Base-by-base conservation (phyloP, 1,140 invertebrate species). In the Brachionus paranguensis region DNA sequence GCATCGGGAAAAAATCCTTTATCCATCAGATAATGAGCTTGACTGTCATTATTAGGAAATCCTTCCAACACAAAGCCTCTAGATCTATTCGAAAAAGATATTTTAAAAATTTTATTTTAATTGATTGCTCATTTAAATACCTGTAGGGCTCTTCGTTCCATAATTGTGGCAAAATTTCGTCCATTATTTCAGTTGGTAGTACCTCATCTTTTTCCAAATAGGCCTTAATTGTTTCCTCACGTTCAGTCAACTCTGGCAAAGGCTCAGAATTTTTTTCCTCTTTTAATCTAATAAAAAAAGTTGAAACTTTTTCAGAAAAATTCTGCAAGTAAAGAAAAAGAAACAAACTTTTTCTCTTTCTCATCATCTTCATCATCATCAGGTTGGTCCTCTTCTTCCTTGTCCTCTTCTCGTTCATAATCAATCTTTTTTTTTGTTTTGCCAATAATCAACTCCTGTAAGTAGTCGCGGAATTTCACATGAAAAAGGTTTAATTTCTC, bases 61-160 rank as follows among this genome's bases (percentile, higher is more conserved):
- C 88, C 89, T 84, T 90, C 89, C 79, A 90, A 81, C 12, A 90
- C 86, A 85, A 90, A 89, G 0, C 89, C 89, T 64, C 87, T 88
- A 50, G 72, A 50, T 76, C 43, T 76, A 1, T 20, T 17, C 6
- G n/a, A 7, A 4, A 68, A 33, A 5, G 20, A 12, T 37, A 8
- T 11, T 24, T 24, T 29, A 33, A 68, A n/a, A 37, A 68, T 27
- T 1, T 7, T 37, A 37, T 37, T 37, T 37, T 0, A 6, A 37
- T 37, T 37, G 0, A 37, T 37, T 37, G 0, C 33, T 37, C 33
- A 7, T 7, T 37, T 37, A 37, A 37, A 37, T 85, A 89, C 88
- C 87, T 89, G 85, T 88, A 90, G 14, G 89, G 88, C 84, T 89
- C 89, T 85, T 87, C 87, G 11, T 87, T 86, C 89, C 89, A 90